These are phyloP conservation scores for Batillaria attramentaria DNA, from an alignment of 1,140 invertebrate genomes.

Conservation along the genomic window DNA sequence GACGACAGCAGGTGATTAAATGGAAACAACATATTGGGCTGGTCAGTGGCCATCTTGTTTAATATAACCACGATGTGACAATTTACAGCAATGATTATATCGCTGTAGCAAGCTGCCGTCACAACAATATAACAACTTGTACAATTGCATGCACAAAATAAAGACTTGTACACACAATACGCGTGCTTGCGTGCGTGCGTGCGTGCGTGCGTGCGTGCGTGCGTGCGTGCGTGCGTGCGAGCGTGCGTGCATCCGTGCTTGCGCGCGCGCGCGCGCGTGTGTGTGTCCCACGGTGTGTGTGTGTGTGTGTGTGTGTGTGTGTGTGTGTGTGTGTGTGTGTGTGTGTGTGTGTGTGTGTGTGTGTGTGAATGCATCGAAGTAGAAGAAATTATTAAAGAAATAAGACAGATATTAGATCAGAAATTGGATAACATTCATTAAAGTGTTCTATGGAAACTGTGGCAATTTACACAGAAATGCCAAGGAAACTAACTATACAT, in stretches of 20 bases:
- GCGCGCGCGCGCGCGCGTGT: neutral
- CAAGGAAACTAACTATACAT: too few species aligned
- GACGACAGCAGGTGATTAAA: too few species aligned
- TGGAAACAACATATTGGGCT: too few species aligned
- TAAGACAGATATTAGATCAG: too few species aligned
- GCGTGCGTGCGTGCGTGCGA: neutral
- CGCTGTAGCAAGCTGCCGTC: neutral
- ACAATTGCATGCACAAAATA: too few species aligned
- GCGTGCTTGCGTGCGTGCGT: slow-evolving; percentile 19
- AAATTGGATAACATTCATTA: too few species aligned
- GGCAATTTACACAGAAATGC: too few species aligned
- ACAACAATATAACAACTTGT: neutral
- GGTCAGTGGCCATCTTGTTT: neutral
- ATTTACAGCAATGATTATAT: slow-evolving; percentile 7
- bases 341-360: slow-evolving; percentile 16
- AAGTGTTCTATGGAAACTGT: too few species aligned
- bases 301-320: neutral
- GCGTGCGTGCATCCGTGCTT: neutral
- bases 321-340: neutral
- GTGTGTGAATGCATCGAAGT: too few species aligned
- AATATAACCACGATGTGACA: neutral
- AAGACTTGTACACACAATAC: too few species aligned
- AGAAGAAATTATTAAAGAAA: too few species aligned
- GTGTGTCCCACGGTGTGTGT: neutral
- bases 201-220: slow-evolving; percentile 25